Conservation (phyloP, 1,140 invertebrate genomes). For the Macrobrachium rosenbergii region DNA sequence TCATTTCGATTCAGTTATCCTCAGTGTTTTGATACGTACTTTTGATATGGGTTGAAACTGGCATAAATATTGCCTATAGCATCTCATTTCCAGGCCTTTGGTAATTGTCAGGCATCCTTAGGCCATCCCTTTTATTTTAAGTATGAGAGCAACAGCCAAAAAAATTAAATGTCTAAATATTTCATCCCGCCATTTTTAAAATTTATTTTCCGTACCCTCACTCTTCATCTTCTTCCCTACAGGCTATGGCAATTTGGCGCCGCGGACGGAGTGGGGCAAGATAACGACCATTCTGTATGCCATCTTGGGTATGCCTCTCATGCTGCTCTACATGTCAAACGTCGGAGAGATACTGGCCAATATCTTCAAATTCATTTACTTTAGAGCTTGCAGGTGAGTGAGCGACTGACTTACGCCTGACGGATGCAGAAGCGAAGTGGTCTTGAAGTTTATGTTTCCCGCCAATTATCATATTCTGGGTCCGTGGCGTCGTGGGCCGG, state of each 20-base stretch:
- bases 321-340: conserved; percentile 87
- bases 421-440: no score
- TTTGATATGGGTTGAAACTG: no score
- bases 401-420: background rate
- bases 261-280: conserved; percentile 82
- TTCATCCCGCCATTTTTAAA: background rate
- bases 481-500: no score
- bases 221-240: conserved; percentile 66
- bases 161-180: background rate
- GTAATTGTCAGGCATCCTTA: no score
- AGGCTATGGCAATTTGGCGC: conserved; percentile 92
- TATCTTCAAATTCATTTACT: conserved; percentile 65
- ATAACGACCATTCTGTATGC: conserved; percentile 90
- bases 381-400: conserved; percentile 64
- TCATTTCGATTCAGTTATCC: no score
- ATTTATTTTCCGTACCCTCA: background rate
- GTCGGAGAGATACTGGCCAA: conserved; percentile 74
- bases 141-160: no score
- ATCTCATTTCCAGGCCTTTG: no score
- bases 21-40: no score
- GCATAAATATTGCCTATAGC: no score
- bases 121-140: no score
- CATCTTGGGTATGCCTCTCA: conserved; percentile 90
- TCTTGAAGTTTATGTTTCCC: background rate
- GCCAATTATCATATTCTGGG: no score